These are phyloP conservation scores for Rhodinocichla rosea DNA, from an alignment of 2,113 vertebrate species.

Conservation along the genomic window DNA sequence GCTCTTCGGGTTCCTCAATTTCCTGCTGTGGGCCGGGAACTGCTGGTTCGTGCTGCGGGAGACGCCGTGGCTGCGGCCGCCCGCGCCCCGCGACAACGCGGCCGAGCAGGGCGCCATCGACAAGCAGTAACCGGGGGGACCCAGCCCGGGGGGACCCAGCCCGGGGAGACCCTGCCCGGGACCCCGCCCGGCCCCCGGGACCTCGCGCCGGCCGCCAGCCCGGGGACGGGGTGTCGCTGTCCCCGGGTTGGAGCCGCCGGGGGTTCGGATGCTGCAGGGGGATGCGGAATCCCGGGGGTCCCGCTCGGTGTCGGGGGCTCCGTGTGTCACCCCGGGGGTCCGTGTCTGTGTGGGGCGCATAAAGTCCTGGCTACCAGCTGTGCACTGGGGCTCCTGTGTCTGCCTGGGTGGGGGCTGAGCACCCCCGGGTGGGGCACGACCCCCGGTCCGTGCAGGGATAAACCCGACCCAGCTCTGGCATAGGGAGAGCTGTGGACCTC, in stretches of 20 bases:
- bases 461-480: background rate
- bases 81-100: conserved; percentile 56
- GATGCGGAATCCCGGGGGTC: background rate
- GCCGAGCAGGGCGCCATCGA: conserved; percentile 76
- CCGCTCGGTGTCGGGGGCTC: background rate
- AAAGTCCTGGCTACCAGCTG: background rate
- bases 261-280: background rate
- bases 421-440: too few species aligned
- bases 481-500: background rate
- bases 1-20: conserved; percentile 94
- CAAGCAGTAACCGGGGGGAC: conserved; percentile 54
- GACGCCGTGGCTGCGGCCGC: conserved; percentile 82
- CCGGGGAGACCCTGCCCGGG: background rate
- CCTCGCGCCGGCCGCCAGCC: conserved; percentile 27
- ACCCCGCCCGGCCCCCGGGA: background rate
- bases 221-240: background rate
- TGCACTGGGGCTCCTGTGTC: background rate
- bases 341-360: background rate
- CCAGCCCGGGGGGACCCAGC: background rate
- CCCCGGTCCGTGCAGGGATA: fast-evolving
- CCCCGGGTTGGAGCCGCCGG: background rate
- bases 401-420: background rate
- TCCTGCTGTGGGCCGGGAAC: conserved; percentile 92
- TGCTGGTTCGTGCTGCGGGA: conserved; percentile 98
- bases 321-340: background rate